Percentiles rank a stretch among this genome's conserved stretches.
These are phyloP conservation scores for Aptenodytes forsteri DNA, from an alignment of 2,113 vertebrate species.

Conservation along the genomic window DNA sequence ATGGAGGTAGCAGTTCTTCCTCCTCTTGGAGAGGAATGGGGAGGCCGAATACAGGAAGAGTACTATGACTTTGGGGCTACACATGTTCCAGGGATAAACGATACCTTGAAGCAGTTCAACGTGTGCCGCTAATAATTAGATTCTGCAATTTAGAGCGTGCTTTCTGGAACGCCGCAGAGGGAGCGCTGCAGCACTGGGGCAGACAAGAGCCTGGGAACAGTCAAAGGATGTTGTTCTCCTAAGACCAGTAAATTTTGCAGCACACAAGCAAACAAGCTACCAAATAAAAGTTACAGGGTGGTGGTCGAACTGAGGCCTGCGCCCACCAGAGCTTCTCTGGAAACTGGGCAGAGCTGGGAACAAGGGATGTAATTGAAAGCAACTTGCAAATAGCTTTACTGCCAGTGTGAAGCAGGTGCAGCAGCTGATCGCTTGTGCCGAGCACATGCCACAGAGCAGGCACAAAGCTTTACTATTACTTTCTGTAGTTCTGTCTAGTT, in stretches of 20 bases:
- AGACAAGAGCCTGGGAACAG: neutral
- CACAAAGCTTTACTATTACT: slow-evolving; percentile 58
- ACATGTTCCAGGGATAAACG: neutral
- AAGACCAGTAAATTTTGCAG: neutral
- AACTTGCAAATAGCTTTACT: neutral
- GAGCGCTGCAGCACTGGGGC: neutral
- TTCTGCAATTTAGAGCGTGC: neutral
- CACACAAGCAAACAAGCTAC: neutral
- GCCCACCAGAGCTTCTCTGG: neutral
- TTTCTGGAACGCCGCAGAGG: fast-evolving
- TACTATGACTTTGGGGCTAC: neutral
- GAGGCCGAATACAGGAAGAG: neutral
- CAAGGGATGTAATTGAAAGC: slow-evolving; percentile 28
- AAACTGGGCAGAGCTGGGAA: neutral
- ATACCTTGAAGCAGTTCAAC: neutral
- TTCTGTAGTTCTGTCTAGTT: slow-evolving; percentile 22
- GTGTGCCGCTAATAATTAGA: neutral
- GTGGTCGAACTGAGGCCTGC: neutral
- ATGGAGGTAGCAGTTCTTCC: neutral
- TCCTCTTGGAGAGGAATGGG: neutral
- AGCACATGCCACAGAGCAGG: neutral
- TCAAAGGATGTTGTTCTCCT: neutral
- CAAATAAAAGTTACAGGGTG: neutral
- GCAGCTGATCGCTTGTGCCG: neutral
- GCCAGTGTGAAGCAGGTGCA: neutral